Percentiles rank a stretch among this genome's conserved stretches.
Evolutionary conservation across 2,797 vertebrate genomes (phyloP).

Genomic region (Gallinago stenura): DNA sequence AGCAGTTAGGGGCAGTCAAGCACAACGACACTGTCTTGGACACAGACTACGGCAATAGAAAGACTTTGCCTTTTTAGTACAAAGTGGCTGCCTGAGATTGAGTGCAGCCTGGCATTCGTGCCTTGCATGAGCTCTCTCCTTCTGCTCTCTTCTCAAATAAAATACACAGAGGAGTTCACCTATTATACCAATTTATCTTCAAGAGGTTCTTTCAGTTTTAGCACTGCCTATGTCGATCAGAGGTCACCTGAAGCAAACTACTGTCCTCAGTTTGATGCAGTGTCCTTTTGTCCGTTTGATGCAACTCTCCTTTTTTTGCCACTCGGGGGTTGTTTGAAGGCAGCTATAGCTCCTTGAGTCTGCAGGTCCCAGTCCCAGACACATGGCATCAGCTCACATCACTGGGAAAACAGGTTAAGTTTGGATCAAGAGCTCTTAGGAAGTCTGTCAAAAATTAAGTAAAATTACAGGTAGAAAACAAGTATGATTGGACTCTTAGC

Average conservation of each 20-base stretch:
- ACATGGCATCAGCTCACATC: not conserved
- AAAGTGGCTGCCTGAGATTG: not conserved
- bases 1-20: not conserved
- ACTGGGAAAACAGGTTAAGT: fast-evolving
- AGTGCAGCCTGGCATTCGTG: not conserved
- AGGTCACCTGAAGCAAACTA: not conserved
- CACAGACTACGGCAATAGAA: not conserved
- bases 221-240: not conserved
- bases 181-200: not conserved
- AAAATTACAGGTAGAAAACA: not conserved
- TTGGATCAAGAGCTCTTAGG: not conserved
- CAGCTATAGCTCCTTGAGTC: not conserved
- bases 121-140: not conserved
- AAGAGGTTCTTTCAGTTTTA: not conserved
- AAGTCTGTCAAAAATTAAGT: not conserved
- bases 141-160: not conserved
- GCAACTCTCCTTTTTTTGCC: not conserved
- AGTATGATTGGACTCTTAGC: not conserved
- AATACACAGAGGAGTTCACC: not conserved
- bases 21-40: not conserved
- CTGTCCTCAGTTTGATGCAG: not conserved
- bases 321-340: not conserved
- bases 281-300: not conserved
- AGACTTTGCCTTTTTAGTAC: not conserved
- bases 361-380: not conserved